Evolutionary conservation across 2,113 vertebrate genomes (phyloP), one percentile per base, ranked within the genome.

Genomic region (Thermophis baileyi): DNA sequence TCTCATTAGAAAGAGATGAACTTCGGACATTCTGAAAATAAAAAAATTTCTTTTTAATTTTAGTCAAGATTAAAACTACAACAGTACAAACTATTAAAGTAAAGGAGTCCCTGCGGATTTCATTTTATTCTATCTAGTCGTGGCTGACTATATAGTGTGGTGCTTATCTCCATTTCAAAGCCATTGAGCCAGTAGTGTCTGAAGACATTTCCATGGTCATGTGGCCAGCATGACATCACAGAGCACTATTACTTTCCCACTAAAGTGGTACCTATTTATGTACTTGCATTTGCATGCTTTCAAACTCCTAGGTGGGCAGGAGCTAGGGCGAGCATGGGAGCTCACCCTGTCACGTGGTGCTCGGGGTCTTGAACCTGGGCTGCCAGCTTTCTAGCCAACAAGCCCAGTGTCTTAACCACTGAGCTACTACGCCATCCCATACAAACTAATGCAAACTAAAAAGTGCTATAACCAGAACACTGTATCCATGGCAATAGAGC

Each of bases 401-500:
- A 30, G 60, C 60, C 55, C 24, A 25, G 55, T 8, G 22, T 63
- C 4, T 14, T 30, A 63, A 30, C 9, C 3, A 27, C 60, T 1
- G 60, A 63, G 27, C 27, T 4, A 30, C 10, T 27, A 30, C 11
- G 0, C 60, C 60, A 63, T 12, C 57, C 3, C 3, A 1, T 14
- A 63, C 60, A 63, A 63, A 63, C 27, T 63, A 30, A 25, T 25
- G 24, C 22, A 2, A 55, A 8, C 6, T 57, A 25, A 8, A 25
- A 87, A 53, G 4, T 5, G 86, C 2, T 46, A 5, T 5, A 12
- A 44, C 93, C 95, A 88, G 94, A 94, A 89, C 49, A 0, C 94
- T 18, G 95, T 95, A 90, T 90, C 95, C 95, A 96, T 96, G 95
- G 95, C 94, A 30, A 95, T 94, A 93, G 63, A 50, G 94, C 63